phyloP scores from a whole-genome alignment of 2,797 vertebrate species.

The Amblyraja radiata region DNA sequence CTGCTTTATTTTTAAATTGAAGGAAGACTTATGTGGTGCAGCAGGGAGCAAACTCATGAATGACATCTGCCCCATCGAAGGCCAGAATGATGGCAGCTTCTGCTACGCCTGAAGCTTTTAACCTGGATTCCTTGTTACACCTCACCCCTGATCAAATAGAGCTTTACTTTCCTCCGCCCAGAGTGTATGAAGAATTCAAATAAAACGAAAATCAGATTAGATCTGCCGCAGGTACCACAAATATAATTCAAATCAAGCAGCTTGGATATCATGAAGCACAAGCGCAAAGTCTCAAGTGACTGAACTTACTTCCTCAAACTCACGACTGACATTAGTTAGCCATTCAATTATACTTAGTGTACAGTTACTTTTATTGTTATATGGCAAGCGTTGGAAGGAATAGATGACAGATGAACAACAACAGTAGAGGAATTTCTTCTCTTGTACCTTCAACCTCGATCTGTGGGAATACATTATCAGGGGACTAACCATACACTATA shows the following conservation, averaged over 20 bases:
- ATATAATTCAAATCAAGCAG: conserved; percentile 18
- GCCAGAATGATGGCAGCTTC: not conserved
- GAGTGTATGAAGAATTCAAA: not conserved
- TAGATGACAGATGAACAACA: not conserved
- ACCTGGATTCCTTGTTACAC: not conserved
- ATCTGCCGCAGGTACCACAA: not conserved
- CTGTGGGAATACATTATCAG: not conserved
- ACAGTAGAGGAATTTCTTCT: not conserved
- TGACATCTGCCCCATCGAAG: not conserved
- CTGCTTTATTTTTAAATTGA: not conserved
- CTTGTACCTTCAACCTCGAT: not conserved
- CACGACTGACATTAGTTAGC: not conserved
- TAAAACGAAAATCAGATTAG: conserved; percentile 3
- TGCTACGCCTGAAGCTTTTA: not conserved
- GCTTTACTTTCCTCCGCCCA: no score
- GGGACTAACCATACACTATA: conserved; percentile 41
- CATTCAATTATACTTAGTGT: conserved; percentile 33
- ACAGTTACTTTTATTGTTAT: conserved; percentile 29
- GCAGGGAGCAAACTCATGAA: not conserved
- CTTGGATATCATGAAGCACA: not conserved
- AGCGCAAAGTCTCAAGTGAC: not conserved
- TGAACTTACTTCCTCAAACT: conserved; percentile 6
- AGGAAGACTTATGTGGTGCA: not conserved
- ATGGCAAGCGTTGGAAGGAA: not conserved
- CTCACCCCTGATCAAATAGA: not conserved